Conservation (phyloP, 1,140 invertebrate genomes). For the Drosophila tropicalis region DNA sequence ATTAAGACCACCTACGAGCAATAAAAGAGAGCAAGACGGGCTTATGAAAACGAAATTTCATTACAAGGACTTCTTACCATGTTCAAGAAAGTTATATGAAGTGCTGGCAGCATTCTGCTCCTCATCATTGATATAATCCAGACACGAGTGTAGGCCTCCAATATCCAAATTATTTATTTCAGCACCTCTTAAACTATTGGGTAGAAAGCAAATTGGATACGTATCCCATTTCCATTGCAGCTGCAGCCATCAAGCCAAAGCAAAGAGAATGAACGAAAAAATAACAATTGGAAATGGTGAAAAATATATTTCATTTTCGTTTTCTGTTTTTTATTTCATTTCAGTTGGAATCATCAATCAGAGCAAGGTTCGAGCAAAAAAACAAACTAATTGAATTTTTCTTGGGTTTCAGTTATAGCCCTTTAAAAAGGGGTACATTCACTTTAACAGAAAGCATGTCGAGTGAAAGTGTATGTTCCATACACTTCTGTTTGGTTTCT, state of each 20-base stretch:
- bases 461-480: too few relatives aligned
- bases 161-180: conserved; percentile 81
- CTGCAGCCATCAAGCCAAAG: conserved; percentile 31
- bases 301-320: conserved; percentile 15
- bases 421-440: neutral
- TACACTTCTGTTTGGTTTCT: too few relatives aligned
- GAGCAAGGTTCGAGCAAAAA: conserved; percentile 32
- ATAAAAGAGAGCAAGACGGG: conserved; percentile 1
- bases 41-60: conserved; percentile 3
- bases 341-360: conserved; percentile 46
- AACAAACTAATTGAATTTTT: conserved; percentile 59
- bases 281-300: conserved; percentile 7
- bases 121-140: conserved; percentile 82
- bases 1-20: conserved; percentile 77
- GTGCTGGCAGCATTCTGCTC: conserved; percentile 83
- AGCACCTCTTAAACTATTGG: conserved; percentile 76
- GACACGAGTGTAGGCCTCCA: conserved; percentile 72
- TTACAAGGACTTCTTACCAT: conserved; percentile 52
- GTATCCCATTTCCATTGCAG: conserved; percentile 80
- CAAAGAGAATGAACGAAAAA: conserved; percentile 10
- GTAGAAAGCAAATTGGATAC: conserved; percentile 82
- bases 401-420: neutral
- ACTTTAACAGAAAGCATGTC: neutral
- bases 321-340: too few relatives aligned
- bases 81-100: conserved; percentile 83